phyloP scores from a whole-genome alignment of 30 jellyfish, hydroid and myxozoan genomes.

The Aurelia sp. region DNA sequence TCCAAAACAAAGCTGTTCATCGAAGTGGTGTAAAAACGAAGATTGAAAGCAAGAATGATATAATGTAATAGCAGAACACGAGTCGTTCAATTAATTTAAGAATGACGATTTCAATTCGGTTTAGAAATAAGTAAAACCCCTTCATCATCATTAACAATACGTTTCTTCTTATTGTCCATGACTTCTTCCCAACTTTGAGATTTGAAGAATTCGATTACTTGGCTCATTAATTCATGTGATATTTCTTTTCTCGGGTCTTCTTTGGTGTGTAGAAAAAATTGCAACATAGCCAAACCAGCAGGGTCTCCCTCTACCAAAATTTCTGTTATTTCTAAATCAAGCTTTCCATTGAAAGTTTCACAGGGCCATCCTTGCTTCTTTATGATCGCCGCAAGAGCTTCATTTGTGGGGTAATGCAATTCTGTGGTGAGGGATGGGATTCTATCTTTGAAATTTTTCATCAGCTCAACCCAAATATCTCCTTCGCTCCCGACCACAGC shows the following conservation, averaged over 20 bases:
- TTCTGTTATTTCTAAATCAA: constrained; percentile 8
- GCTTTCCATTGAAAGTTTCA: constrained; percentile 3
- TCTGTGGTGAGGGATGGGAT: not conserved
- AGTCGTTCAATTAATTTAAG: too few species aligned
- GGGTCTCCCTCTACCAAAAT: constrained; percentile 14
- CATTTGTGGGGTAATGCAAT: constrained; percentile 14
- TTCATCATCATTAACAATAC: constrained; percentile 11
- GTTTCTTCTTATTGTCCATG: not conserved
- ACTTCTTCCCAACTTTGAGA: constrained; percentile 28
- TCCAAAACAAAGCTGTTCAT: too few species aligned
- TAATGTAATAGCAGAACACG: too few species aligned
- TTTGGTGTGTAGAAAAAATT: constrained; percentile 4
- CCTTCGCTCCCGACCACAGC: constrained; percentile 6
- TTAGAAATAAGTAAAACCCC: not conserved
- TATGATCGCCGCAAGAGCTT: not conserved
- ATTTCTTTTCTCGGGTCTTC: constrained; percentile 5
- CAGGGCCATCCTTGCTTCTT: not conserved
- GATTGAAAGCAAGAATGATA: too few species aligned
- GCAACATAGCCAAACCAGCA: constrained; percentile 13
- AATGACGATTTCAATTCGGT: too few species aligned
- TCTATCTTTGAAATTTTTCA: not conserved
- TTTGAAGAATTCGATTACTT: not conserved
- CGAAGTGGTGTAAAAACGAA: too few species aligned
- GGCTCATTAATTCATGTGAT: not conserved
- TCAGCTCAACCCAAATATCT: constrained; percentile 9